phyloP scores from a whole-genome alignment of 2,888 invertebrate species.

The Xestia ashworthii region DNA sequence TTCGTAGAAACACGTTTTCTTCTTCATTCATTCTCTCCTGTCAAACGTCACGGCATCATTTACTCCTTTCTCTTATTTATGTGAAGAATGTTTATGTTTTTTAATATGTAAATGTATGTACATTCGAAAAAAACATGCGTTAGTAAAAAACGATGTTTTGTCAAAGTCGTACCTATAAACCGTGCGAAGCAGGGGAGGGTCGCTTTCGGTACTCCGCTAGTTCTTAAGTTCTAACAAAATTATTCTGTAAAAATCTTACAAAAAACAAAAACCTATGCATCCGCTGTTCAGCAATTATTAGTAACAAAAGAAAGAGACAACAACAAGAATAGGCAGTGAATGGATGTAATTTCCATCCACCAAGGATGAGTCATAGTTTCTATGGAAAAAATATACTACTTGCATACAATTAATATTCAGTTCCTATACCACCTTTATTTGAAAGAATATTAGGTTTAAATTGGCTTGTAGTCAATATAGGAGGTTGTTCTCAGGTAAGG shows the following conservation, averaged over 20 bases:
- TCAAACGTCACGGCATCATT: too few relatives aligned
- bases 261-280: background rate
- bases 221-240: background rate
- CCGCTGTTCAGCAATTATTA: constrained; percentile 14
- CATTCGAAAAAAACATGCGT: background rate
- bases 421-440: constrained; percentile 25
- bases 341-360: constrained; percentile 55
- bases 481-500: constrained; percentile 29
- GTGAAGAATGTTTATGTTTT: too few relatives aligned
- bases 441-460: background rate
- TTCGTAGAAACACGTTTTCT: too few relatives aligned
- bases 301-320: constrained; percentile 57
- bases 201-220: background rate
- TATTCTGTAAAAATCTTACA: background rate
- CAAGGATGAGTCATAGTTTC: constrained; percentile 55
- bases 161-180: background rate
- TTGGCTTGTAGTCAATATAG: constrained; percentile 1
- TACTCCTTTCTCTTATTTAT: too few relatives aligned
- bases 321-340: constrained; percentile 50
- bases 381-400: constrained; percentile 41
- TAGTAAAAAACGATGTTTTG: background rate
- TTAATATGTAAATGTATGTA: background rate
- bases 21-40: too few relatives aligned
- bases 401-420: constrained; percentile 23
- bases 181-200: background rate